Base-by-base conservation (phyloP, 2,888 invertebrate genomes). In the Macrosoma leucophasiata region DNA sequence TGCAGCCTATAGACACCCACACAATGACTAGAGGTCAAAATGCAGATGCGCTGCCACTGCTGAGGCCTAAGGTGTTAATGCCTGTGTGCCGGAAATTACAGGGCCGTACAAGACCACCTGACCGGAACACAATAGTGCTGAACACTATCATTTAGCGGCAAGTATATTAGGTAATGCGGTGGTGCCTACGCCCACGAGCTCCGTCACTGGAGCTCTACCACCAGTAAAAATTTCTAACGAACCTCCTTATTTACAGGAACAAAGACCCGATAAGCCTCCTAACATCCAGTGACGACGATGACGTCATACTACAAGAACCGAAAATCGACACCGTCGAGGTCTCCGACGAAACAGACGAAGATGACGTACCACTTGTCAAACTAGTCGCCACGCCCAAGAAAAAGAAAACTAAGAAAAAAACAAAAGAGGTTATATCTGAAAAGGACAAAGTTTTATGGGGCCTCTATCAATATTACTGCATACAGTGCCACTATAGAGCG, bases 271-370 rank as follows among this genome's bases (percentile, higher is more conserved):
- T 82, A 9, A 77, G 76, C 20, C 52, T 82, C 0, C 43, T 82
- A 1, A 81, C 82, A 0, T 82, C 82, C 0, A 74, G 74, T 41
- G 82, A 84, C 27, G 81, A 81, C 2, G 75, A 75, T 15, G 82
- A 82, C 31, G 81, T 81, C 1, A 78, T 84, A 0, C 35, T 82
- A 0, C 52, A 81, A 7, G 82, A 82, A 2, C 82, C 81, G 0
- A 52, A 75, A 31, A 74, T 81, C 2, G 82, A 82, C 46, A 69
- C 67, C 0, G 71, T 82, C 0, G 77, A 73, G 3, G 76, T 82
- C 0, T 71, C 79, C 0, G 75, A 75, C 42, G 79, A 67, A 2
- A 74, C 75, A 0, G 77, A 78, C 47, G 81, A 81, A 2, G 82
- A 82, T 32, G 78, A 82, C 50, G 28, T 63, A 14, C 82, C 82